Base-by-base conservation (phyloP, 2,797 vertebrate species). In the Leptatherina wallacei region DNA sequence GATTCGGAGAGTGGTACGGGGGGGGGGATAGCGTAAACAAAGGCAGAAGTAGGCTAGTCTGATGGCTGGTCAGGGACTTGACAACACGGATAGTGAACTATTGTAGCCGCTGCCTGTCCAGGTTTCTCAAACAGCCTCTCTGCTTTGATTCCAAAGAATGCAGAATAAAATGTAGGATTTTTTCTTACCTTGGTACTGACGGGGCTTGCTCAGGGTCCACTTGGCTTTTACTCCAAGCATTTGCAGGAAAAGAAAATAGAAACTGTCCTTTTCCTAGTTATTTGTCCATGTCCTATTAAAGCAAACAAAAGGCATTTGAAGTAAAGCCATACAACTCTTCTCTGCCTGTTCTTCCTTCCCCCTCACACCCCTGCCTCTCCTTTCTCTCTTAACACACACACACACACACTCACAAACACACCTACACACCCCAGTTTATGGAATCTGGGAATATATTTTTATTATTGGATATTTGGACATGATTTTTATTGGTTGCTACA, bases 1-100 rank as follows among this genome's bases (percentile, higher is more conserved):
- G 56, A 16, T 54, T 65, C 75, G 63, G 58, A 69, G 71, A 65
- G 78, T 61, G 64, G 49, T 51, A 64, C 77, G 67, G 36, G 57
- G 55, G 57, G 51, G 75, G 65, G 77, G 71, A 65, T 74, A 69
- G 32, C 87, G 90, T 92, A 91, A 93, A 93, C 92, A 93, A 91
- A 90, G 89, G 81, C 88, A 82, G 68, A 84, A 90, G 80, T 86
- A 73, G 76, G 77, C 55, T 59, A 60, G 20, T 66, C 70, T 78
- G 71, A 47, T 51, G 81, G 85, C 52, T 65, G 83, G 77, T 84
- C 84, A 73, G 66, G 47, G 77, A 69, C 72, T 81, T 81, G 80
- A 79, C 82, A 81, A 88, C 75, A 74, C 81, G 69, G 68, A 82
- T 83, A 90, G 84, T 79, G 55, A 85, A 90, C 81, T 89, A 33